phyloP scores from a whole-genome alignment of 2,797 vertebrate species.

The Pseudocheirus occidentalis region DNA sequence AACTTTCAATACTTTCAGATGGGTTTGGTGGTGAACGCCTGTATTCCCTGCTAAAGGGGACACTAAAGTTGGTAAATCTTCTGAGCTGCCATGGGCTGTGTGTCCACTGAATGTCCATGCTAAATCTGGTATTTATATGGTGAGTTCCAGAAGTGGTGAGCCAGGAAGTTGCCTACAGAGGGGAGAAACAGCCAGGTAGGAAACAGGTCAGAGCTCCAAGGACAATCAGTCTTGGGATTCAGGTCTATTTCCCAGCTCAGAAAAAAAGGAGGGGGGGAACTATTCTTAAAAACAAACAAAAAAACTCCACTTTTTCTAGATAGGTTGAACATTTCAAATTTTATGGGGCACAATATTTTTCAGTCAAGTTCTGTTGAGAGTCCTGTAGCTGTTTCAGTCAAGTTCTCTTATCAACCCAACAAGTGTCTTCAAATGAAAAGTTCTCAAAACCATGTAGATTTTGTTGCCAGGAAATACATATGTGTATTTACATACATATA shows the following conservation, averaged over 20 bases:
- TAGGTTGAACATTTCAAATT: constrained; percentile 39
- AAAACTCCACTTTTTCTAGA: neutral
- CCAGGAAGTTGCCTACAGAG: neutral
- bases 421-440: constrained; percentile 54
- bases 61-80: neutral
- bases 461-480: neutral
- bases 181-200: neutral
- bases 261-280: neutral
- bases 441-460: constrained; percentile 54
- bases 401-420: constrained; percentile 49
- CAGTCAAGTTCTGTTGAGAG: constrained; percentile 45
- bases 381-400: too few species aligned
- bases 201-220: neutral
- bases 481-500: neutral
- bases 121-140: neutral
- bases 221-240: neutral
- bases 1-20: neutral
- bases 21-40: neutral
- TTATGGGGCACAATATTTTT: constrained; percentile 50
- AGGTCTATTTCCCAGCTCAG: neutral
- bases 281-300: neutral
- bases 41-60: neutral
- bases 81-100: neutral
- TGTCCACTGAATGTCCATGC: neutral
- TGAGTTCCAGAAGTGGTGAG: neutral